Evolutionary conservation across 2,888 invertebrate genomes (phyloP).

Genomic region (Antitype chi): DNA sequence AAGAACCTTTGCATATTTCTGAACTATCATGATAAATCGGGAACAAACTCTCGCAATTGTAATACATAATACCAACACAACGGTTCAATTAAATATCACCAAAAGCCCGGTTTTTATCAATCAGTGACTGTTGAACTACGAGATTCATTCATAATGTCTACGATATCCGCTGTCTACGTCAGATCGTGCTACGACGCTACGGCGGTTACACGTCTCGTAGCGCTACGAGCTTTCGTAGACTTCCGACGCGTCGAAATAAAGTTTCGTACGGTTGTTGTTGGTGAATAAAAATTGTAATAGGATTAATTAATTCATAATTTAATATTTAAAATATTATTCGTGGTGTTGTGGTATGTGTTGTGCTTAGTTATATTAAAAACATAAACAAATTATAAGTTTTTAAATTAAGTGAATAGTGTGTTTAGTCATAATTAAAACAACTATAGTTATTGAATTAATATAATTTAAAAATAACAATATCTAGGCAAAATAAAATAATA

Average conservation of each 20-base stretch:
- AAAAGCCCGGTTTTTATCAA: background rate
- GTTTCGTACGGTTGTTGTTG: conserved; percentile 25
- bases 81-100: background rate
- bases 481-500: background rate
- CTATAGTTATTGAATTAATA: background rate
- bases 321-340: background rate
- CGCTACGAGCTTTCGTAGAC: conserved; percentile 66
- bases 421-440: conserved; percentile 7
- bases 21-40: background rate
- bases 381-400: background rate
- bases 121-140: background rate
- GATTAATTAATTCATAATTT: background rate
- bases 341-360: conserved; percentile 18
- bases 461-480: background rate
- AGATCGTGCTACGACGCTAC: conserved; percentile 76
- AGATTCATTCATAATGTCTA: conserved; percentile 24
- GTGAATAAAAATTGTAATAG: conserved; percentile 8
- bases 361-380: conserved; percentile 7
- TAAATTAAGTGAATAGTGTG: background rate
- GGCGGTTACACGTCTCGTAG: conserved; percentile 71
- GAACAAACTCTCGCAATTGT: background rate
- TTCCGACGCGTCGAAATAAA: conserved; percentile 36
- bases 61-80: background rate
- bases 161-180: conserved; percentile 59
- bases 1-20: background rate